These are phyloP conservation scores for Symphodus melops DNA, from an alignment of 2,113 vertebrate species.

Conservation along the genomic window DNA sequence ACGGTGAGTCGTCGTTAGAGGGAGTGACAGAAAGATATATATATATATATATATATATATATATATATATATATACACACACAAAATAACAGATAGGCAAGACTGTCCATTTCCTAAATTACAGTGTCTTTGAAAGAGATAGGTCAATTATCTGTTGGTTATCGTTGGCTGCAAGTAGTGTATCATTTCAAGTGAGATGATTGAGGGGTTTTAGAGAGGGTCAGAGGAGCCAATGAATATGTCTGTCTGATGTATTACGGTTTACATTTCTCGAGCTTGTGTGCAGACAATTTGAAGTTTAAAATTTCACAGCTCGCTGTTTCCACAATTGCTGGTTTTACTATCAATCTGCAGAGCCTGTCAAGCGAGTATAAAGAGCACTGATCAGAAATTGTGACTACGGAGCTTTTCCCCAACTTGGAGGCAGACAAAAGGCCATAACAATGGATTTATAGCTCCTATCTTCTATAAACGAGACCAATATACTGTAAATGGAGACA, in stretches of 20 bases:
- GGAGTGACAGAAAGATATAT: not conserved
- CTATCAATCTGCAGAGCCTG: constrained; percentile 34
- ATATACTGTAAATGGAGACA: constrained; percentile 71
- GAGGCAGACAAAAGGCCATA: constrained; percentile 43
- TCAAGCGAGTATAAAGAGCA: constrained; percentile 13
- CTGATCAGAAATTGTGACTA: constrained; percentile 43
- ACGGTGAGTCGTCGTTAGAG: not conserved
- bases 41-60: not conserved
- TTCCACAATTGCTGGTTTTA: constrained; percentile 44
- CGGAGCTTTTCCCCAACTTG: constrained; percentile 42
- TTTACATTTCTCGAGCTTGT: constrained; percentile 27
- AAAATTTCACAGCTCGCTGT: constrained; percentile 52
- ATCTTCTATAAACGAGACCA: constrained; percentile 64
- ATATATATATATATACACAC: not conserved
- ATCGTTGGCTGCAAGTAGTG: constrained; percentile 26
- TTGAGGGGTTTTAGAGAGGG: constrained; percentile 38
- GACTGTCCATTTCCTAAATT: constrained; percentile 1
- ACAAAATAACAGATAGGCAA: not conserved
- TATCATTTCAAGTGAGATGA: constrained; percentile 43
- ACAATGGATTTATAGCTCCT: constrained; percentile 67
- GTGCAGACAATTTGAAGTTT: constrained; percentile 40
- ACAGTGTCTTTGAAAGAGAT: constrained; percentile 28
- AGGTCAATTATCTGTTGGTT: constrained; percentile 54
- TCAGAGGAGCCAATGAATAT: constrained; percentile 43
- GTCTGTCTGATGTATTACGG: constrained; percentile 23